A percentile compares a stretch with the other conserved stretches of the same genome.
These are phyloP conservation scores for Chondrosia reniformis DNA, from an alignment of 37 sponge, comb jelly and placozoan species.

Conservation along the genomic window DNA sequence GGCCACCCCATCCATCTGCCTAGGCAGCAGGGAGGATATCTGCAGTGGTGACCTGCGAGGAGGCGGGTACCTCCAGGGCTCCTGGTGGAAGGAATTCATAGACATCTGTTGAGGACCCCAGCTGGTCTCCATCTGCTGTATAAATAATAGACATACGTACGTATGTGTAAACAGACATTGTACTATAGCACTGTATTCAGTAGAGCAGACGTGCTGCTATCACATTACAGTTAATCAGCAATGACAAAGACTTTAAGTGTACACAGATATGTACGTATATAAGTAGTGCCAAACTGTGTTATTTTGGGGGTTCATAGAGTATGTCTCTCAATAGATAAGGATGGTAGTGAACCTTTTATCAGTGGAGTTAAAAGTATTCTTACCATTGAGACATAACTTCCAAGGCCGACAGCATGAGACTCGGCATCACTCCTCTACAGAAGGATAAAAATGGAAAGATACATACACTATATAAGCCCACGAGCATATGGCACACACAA, in stretches of 20 bases:
- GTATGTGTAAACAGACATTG: background rate
- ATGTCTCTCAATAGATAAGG: no score
- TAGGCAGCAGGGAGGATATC: constrained; percentile 6
- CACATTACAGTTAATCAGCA: no score
- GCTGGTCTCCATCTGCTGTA: constrained; percentile 8
- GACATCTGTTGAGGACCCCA: constrained; percentile 4
- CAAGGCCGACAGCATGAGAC: no score
- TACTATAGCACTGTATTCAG: background rate
- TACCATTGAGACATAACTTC: no score
- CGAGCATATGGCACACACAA: no score
- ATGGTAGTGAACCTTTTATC: no score
- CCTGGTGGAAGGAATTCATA: background rate
- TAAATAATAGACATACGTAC: background rate
- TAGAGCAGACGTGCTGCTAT: background rate
- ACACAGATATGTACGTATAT: background rate
- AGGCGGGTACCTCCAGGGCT: background rate
- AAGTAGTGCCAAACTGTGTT: no score
- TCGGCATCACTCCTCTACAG: no score
- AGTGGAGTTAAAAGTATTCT: no score
- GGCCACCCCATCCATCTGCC: background rate
- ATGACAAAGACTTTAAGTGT: background rate
- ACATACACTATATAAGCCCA: no score
- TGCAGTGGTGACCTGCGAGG: background rate
- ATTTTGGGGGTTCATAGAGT: no score
- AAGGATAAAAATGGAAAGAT: no score